These are phyloP conservation scores for Microplitis deprimator DNA, from an alignment of 2,888 invertebrate species.

Conservation along the genomic window DNA sequence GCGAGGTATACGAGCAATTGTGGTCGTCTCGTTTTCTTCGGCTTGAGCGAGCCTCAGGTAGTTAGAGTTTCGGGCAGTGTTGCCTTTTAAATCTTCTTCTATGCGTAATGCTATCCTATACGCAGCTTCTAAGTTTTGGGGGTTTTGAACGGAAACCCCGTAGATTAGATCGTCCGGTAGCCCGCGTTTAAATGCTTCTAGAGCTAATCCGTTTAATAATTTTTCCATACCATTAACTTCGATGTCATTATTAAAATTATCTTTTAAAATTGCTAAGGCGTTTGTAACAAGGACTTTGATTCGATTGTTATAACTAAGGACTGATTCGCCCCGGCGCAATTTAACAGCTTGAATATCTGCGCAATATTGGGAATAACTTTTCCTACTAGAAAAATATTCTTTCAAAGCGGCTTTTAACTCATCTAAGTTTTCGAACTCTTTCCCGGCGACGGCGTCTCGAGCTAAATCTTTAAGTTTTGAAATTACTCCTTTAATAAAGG, in stretches of 20 bases:
- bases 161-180: constrained; percentile 37
- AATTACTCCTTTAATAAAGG: no score
- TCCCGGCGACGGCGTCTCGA: constrained; percentile 36
- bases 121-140: background rate
- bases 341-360: constrained; percentile 36
- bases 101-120: background rate
- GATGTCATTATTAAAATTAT: background rate
- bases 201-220: constrained; percentile 33
- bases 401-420: background rate
- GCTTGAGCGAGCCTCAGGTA: background rate
- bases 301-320: constrained; percentile 28
- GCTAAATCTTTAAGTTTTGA: constrained; percentile 29
- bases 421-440: background rate
- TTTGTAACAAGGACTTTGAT: constrained; percentile 14
- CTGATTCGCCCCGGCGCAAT: constrained; percentile 26
- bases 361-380: constrained; percentile 34
- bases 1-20: background rate
- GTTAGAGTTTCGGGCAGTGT: background rate
- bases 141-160: constrained; percentile 33
- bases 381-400: background rate
- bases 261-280: background rate
- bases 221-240: constrained; percentile 1
- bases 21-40: background rate
- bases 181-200: constrained; percentile 37
- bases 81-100: background rate